A percentile compares a stretch with the other conserved stretches of the same genome.
Evolutionary conservation across 2,113 vertebrate genomes (phyloP).

Genomic region (Reinhardtius hippoglossoides): DNA sequence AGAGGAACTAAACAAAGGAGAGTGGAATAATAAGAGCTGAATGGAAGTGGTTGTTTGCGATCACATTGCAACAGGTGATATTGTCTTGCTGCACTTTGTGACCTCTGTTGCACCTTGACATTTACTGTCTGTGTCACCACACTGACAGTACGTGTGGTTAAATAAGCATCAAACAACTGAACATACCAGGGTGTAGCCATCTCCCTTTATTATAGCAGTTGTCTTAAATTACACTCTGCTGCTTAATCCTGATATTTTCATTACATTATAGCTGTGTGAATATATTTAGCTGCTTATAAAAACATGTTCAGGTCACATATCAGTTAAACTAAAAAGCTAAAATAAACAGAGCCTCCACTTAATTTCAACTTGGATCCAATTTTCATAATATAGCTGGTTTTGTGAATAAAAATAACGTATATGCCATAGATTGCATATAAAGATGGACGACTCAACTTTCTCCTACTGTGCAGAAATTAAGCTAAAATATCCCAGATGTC

Average conservation of each 20-base stretch:
- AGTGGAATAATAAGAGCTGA: constrained; percentile 19
- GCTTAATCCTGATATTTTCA: neutral
- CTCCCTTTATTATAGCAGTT: neutral
- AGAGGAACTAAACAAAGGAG: constrained; percentile 10
- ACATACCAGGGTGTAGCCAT: neutral
- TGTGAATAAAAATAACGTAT: too few species aligned
- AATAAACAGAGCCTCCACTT: too few species aligned
- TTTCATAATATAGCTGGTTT: too few species aligned
- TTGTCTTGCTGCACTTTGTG: constrained; percentile 13
- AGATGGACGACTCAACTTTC: too few species aligned
- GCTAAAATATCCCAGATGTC: too few species aligned
- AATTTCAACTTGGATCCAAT: too few species aligned
- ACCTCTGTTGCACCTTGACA: constrained; percentile 3
- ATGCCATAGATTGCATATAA: too few species aligned
- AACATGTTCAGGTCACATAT: too few species aligned
- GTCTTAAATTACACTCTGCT: neutral
- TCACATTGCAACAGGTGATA: constrained; percentile 31
- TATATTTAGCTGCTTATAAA: neutral
- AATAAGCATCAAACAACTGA: constrained; percentile 7
- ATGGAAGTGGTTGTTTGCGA: constrained; percentile 29
- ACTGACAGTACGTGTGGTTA: neutral
- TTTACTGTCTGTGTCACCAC: constrained; percentile 1
- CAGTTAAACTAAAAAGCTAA: too few species aligned
- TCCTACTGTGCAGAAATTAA: too few species aligned
- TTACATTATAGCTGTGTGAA: neutral